phyloP scores from a whole-genome alignment of 1,140 invertebrate genomes.

The Saccostrea glomerata region DNA sequence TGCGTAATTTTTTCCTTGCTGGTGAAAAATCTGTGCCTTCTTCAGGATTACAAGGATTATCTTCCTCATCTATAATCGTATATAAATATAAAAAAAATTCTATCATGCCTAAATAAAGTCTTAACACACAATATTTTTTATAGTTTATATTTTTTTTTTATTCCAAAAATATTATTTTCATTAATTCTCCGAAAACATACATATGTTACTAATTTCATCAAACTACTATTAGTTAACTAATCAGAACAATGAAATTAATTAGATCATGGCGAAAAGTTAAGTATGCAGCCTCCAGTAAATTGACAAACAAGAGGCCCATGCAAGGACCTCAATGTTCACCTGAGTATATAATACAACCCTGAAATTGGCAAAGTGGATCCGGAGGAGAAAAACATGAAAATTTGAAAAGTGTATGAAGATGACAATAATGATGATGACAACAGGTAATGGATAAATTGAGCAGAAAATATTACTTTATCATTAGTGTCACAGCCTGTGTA shows the following conservation, averaged over 20 bases:
- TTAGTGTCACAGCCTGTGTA: too few species aligned
- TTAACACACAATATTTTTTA: neutral
- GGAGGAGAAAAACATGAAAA: too few species aligned
- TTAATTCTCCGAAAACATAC: neutral
- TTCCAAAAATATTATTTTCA: neutral
- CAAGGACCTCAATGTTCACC: too few species aligned
- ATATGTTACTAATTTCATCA: neutral
- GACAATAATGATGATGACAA: neutral
- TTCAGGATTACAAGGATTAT: neutral
- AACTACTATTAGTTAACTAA: too few species aligned
- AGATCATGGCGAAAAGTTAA: too few species aligned
- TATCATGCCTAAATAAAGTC: neutral
- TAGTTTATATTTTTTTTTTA: neutral
- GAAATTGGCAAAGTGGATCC: too few species aligned
- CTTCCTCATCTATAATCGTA: neutral
- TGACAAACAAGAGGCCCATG: too few species aligned
- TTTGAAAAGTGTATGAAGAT: neutral
- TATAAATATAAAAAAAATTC: neutral
- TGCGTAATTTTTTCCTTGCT: neutral
- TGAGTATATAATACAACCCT: too few species aligned
- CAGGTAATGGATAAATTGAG: neutral
- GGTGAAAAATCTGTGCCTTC: neutral
- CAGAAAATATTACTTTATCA: too few species aligned
- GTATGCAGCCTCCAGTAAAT: too few species aligned
- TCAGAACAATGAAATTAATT: too few species aligned